Evolutionary conservation across 1,140 invertebrate genomes (phyloP).

Genomic region (Ridgeia piscesae): DNA sequence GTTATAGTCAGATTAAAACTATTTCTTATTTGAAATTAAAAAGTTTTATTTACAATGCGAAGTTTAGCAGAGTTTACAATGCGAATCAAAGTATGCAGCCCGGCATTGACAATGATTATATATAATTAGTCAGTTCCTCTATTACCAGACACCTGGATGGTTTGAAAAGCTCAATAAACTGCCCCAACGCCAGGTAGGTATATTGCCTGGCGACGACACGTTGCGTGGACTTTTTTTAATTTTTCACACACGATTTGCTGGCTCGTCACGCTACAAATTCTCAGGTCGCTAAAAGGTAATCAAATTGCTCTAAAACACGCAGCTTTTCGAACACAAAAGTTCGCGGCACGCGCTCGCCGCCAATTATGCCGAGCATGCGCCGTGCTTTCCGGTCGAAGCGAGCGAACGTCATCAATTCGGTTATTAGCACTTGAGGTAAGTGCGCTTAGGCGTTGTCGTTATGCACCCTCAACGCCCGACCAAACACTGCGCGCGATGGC

Average conservation of each 20-base stretch:
- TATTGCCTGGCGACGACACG: background rate
- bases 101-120: no score
- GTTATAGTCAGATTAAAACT: background rate
- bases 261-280: background rate
- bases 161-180: background rate
- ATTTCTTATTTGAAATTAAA: background rate
- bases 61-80: background rate
- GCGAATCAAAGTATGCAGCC: background rate
- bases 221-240: background rate
- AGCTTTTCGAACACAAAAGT: background rate
- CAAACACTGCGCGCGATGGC: background rate
- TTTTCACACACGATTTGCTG: background rate
- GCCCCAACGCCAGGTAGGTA: no score
- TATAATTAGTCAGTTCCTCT: background rate
- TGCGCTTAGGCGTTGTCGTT: background rate
- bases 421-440: background rate
- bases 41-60: background rate
- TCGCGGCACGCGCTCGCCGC: background rate
- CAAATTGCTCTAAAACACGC: background rate
- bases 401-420: background rate
- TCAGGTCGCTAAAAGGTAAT: background rate
- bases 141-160: background rate
- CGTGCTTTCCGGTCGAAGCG: background rate
- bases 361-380: background rate
- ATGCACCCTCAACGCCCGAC: background rate